Conservation (phyloP, 1,140 invertebrate species). For the Mercenaria mercenaria region DNA sequence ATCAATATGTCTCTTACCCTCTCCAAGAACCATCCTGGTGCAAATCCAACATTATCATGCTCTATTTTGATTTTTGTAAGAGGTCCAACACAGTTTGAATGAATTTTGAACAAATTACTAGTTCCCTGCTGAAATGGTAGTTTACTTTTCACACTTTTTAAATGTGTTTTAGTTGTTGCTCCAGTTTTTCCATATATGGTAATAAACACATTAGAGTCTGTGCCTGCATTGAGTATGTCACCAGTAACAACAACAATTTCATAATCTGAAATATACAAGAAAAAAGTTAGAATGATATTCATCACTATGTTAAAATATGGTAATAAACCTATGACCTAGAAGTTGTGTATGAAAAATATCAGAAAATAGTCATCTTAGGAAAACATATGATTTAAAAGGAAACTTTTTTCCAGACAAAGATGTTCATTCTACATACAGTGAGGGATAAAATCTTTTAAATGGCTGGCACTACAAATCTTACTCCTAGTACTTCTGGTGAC, state of each 20-base stretch:
- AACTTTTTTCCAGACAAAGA: no score
- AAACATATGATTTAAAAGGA: no score
- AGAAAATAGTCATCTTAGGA: no score
- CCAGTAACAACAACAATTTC: conserved; percentile 84
- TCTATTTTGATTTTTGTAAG: conserved; percentile 85
- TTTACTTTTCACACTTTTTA: conserved; percentile 78
- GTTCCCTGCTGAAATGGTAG: conserved; percentile 78
- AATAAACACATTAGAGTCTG: conserved; percentile 85
- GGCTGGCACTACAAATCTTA: no score
- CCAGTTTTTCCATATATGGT: conserved; percentile 85
- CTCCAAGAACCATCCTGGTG: conserved; percentile 86
- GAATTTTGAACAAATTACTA: conserved; percentile 83
- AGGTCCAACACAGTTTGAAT: conserved; percentile 84
- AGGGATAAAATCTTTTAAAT: no score
- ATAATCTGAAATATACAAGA: conserved; percentile 84
- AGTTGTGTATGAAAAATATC: no score
- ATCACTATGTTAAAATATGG: no score
- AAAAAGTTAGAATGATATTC: no score
- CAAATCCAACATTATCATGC: conserved; percentile 86
- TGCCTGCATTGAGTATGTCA: conserved; percentile 81
- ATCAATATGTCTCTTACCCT: no score
- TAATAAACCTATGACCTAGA: no score
- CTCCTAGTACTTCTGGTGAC: no score
- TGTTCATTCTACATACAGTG: no score
- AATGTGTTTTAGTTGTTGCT: conserved; percentile 80